phyloP scores from a whole-genome alignment of 23 tunicate genomes.

The Phallusia fumigata region DNA sequence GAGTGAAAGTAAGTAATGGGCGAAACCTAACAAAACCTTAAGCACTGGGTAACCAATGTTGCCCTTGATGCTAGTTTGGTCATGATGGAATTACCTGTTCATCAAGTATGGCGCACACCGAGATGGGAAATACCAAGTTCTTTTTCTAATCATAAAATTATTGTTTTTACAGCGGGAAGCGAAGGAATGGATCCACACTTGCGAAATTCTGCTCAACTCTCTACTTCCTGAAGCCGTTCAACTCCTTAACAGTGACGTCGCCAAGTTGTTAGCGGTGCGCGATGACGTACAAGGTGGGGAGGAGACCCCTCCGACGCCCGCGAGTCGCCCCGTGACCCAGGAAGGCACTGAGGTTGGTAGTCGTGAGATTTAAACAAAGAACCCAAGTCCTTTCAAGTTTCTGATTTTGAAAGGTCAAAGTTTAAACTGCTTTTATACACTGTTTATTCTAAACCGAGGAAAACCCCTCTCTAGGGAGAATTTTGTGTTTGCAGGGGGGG shows the following conservation, averaged over 20 bases:
- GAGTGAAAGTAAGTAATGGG: slow-evolving; percentile 70
- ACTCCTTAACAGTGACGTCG: background rate
- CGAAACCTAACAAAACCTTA: no score
- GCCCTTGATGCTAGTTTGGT: no score
- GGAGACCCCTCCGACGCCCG: slow-evolving; percentile 8
- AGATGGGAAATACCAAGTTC: no score
- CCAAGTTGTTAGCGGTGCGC: background rate
- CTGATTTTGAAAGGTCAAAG: background rate
- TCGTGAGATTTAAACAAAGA: background rate
- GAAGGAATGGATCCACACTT: slow-evolving; percentile 67
- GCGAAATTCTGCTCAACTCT: slow-evolving; percentile 45
- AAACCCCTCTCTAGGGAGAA: no score
- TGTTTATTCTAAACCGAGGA: no score
- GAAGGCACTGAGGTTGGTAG: slow-evolving; percentile 14
- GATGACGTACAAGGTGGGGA: slow-evolving; percentile 1
- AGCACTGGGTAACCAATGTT: no score
- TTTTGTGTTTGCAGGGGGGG: no score
- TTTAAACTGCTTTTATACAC: background rate
- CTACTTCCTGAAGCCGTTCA: background rate
- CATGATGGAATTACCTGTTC: no score
- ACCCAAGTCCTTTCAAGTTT: no score
- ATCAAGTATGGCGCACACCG: no score
- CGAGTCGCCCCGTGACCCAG: slow-evolving; percentile 19
- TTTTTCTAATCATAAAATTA: no score
- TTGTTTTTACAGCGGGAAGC: slow-evolving; percentile 37